Evolutionary conservation across 1,140 invertebrate genomes (phyloP).

Genomic region (Bombus confusus): DNA sequence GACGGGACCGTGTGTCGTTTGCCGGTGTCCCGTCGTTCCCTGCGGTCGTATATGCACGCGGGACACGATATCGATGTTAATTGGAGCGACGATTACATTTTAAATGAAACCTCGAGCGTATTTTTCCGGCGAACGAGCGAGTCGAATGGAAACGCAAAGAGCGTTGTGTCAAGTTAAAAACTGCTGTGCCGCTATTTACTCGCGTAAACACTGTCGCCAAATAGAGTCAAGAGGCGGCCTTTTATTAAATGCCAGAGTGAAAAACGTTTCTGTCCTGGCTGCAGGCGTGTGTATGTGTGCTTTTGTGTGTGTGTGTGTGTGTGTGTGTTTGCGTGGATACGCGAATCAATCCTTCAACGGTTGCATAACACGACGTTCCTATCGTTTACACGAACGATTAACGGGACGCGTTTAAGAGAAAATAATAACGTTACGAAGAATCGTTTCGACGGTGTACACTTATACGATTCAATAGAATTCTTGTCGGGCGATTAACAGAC

Average conservation of each 20-base stretch:
- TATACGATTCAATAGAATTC: neutral
- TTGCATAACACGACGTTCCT: neutral
- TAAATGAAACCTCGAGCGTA: conserved; percentile 40
- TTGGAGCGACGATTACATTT: conserved; percentile 47
- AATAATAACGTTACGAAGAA: neutral
- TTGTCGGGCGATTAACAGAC: neutral
- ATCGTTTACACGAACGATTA: neutral
- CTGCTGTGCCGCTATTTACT: neutral
- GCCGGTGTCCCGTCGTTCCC: neutral
- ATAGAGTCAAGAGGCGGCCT: conserved; percentile 13
- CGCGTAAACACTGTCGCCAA: conserved; percentile 4
- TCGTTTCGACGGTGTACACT: neutral
- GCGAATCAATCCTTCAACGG: neutral
- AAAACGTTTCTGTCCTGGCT: neutral
- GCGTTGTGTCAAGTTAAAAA: conserved; percentile 16
- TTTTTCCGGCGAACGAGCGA: conserved; percentile 23
- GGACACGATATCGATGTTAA: conserved; percentile 39
- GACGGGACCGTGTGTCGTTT: neutral
- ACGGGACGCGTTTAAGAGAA: too few relatives aligned
- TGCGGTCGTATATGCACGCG: neutral
- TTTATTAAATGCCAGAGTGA: conserved; percentile 12
- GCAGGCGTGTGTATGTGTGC: neutral
- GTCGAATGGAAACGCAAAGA: conserved; percentile 14
- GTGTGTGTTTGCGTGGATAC: neutral
- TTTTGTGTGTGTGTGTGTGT: too few relatives aligned